These are phyloP conservation scores for Eurois occulta DNA, from an alignment of 2,888 invertebrate genomes.

Conservation along the genomic window DNA sequence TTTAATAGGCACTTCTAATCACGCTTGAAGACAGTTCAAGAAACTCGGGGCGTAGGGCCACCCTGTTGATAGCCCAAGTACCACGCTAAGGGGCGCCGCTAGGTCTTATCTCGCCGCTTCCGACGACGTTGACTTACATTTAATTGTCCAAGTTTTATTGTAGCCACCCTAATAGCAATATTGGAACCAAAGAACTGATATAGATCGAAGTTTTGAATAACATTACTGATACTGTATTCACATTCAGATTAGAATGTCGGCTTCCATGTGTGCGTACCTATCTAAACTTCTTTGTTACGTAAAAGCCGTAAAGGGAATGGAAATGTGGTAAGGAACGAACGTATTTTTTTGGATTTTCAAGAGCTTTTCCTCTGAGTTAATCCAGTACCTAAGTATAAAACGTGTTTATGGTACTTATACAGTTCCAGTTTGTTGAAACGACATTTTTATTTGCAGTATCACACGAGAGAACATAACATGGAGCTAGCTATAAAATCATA, in stretches of 20 bases:
- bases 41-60: constrained; percentile 76
- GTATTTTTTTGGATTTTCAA: constrained; percentile 53
- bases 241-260: constrained; percentile 60
- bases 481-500: constrained; percentile 75
- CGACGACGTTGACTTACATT: constrained; percentile 86
- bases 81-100: constrained; percentile 82
- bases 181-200: constrained; percentile 81
- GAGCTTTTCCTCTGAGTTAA: constrained; percentile 50
- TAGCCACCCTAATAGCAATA: constrained; percentile 85
- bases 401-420: constrained; percentile 55
- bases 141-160: constrained; percentile 90
- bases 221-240: constrained; percentile 73
- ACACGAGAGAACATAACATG: constrained; percentile 69
- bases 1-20: constrained; percentile 80
- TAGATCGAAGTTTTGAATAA: constrained; percentile 75
- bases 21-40: constrained; percentile 77
- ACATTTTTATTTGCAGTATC: constrained; percentile 64
- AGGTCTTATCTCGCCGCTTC: constrained; percentile 86
- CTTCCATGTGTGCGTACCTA: constrained; percentile 52
- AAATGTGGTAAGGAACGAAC: constrained; percentile 46
- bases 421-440: constrained; percentile 48
- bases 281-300: constrained; percentile 55
- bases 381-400: constrained; percentile 50
- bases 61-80: constrained; percentile 86
- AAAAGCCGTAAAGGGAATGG: constrained; percentile 61